These are phyloP conservation scores for Chloebia gouldiae DNA, from an alignment of 2,113 vertebrate genomes.

Conservation along the genomic window DNA sequence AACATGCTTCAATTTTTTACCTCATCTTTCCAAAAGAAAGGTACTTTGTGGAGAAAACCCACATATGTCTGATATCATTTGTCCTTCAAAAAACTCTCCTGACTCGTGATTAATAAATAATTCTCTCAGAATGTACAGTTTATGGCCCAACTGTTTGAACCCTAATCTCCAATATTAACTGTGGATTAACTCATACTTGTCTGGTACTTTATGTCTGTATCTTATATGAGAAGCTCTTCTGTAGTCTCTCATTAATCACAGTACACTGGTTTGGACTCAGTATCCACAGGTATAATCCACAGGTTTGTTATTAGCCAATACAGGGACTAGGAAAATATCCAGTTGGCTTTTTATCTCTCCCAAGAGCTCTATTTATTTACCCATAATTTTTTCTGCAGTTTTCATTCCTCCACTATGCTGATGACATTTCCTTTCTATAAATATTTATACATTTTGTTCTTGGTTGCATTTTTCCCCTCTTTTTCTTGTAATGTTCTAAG, in stretches of 20 bases:
- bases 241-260: neutral
- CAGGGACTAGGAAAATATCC: neutral
- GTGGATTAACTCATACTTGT: slow-evolving; percentile 23
- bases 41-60: neutral
- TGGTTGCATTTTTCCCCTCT: neutral
- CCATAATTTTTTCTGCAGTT: slow-evolving; percentile 3
- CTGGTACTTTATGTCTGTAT: neutral
- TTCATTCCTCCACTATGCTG: neutral
- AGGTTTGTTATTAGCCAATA: neutral
- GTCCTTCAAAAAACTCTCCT: slow-evolving; percentile 28
- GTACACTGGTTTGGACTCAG: neutral
- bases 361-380: neutral
- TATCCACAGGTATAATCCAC: neutral
- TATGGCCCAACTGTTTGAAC: slow-evolving; percentile 29
- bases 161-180: slow-evolving; percentile 12
- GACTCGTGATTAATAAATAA: slow-evolving; percentile 52
- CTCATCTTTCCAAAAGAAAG: neutral
- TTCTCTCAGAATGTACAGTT: slow-evolving; percentile 36
- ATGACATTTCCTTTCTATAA: neutral
- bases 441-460: neutral
- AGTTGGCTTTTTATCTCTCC: neutral
- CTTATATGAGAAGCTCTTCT: neutral
- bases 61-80: slow-evolving; percentile 15
- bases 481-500: neutral
- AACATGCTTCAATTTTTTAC: neutral